Base-by-base conservation (phyloP, 2,797 vertebrate species). In the Artibeus lituratus region DNA sequence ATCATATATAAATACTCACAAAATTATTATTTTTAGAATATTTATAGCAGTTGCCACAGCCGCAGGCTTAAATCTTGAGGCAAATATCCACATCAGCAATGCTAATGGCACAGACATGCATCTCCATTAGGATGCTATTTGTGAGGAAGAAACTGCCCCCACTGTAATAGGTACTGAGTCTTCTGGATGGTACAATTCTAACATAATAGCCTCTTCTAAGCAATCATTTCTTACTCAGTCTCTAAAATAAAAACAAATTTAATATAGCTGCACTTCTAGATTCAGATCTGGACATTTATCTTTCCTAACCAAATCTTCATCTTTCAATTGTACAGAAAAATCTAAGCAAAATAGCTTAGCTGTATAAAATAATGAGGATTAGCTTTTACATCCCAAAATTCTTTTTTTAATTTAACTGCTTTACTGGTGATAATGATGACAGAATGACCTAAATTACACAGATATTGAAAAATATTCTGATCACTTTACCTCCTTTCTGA, bases 21-120 rank as follows among this genome's bases (percentile, higher is more conserved):
- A 65, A 88, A 91, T 88, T 94, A 96, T 78, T 87, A 94, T 89
- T 95, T 96, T 95, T 51, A 93, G 76, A 96, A 53, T 87, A 90
- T 92, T 96, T 94, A 89, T 67, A 92, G 90, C 70, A 76, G 74
- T 92, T 94, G 87, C 57, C 37, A 91, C 80, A 94, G 78, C 35
- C 59, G 1, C 15, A 32, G 49, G 83, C 80, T 90, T 95, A 91
- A 91, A 83, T 90, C 82, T 29, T 82, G 51, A 85, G 77, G 70
- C 90, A 94, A 97, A 94, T 77, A 95, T 37, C 95, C 87, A 80
- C 70, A 84, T 11, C 4, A 44, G 72, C 44, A 74, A 77, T 42
- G 76, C 74, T 94, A 91, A 94, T 78, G 72, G 42, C 72, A 84
- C 1, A 32, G 10, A n/a, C 59, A 92, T 80, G n/a, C 16, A 84